Evolutionary conservation across 1,140 invertebrate species (phyloP).

Genomic region (Ruditapes philippinarum): DNA sequence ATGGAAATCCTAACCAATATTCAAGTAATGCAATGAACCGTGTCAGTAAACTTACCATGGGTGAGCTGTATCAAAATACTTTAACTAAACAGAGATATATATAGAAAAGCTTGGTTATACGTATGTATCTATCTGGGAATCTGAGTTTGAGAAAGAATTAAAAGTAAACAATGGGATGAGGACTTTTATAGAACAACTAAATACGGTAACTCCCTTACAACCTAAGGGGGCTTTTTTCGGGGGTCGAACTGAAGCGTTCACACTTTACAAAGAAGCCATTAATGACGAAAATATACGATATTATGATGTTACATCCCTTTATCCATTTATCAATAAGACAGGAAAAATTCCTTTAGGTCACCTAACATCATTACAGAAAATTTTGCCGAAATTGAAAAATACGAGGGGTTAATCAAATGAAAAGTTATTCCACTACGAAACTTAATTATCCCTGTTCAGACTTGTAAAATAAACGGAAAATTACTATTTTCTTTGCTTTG

Average conservation of each 20-base stretch:
- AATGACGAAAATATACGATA: background rate
- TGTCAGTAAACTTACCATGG: slow-evolving; percentile 33
- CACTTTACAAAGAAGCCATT: background rate
- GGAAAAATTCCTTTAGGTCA: slow-evolving; percentile 16
- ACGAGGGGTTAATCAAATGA: slow-evolving; percentile 36
- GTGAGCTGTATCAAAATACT: slow-evolving; percentile 58
- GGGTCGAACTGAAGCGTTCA: slow-evolving; percentile 12
- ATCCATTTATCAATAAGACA: slow-evolving; percentile 20
- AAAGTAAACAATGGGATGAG: background rate
- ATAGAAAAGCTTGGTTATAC: slow-evolving; percentile 6
- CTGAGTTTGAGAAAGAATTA: slow-evolving; percentile 22
- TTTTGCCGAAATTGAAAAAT: background rate
- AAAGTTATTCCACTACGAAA: slow-evolving; percentile 6
- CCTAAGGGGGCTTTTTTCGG: slow-evolving; percentile 14
- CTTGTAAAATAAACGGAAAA: slow-evolving; percentile 46
- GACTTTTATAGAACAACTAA: background rate
- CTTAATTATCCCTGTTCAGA: slow-evolving; percentile 19
- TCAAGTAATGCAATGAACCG: slow-evolving; percentile 2
- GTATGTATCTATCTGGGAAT: slow-evolving; percentile 24
- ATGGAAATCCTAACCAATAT: slow-evolving; percentile 68
- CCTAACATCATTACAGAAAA: slow-evolving; percentile 29
- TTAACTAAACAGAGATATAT: slow-evolving; percentile 30
- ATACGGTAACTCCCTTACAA: background rate
- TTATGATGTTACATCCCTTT: slow-evolving; percentile 39
- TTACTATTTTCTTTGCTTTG: slow-evolving; percentile 36